Base-by-base conservation (phyloP, 2,797 vertebrate genomes). In the Clarias laeviceps region DNA sequence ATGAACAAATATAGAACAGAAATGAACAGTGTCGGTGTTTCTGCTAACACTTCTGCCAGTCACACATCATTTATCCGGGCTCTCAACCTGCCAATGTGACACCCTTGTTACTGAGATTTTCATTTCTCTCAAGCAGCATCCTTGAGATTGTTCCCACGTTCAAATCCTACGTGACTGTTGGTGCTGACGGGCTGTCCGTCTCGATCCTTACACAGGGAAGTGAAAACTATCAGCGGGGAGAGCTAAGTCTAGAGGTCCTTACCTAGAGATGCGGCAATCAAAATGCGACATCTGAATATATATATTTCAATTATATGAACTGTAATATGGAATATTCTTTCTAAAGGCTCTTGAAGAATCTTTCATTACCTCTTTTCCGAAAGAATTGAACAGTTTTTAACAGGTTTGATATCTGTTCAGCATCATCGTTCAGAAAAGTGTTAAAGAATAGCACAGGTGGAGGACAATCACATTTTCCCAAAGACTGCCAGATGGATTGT, bases 131-230 rank as follows among this genome's bases (percentile, higher is more conserved):
- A 74, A 82, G 82, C 65, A 59, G 37, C 64, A 83, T 87, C 82
- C 80, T 83, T 82, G 82, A 84, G 82, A 82, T 87, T 80, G 59
- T 45, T 80, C 69, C 22, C 79, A 70, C 24, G 54, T 54, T 73
- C 64, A 81, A 65, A 83, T 69, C 74, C 80, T 54, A 50, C 12
- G 45, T 88, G 80, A 88, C 61, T 90, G 82, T 88, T 90, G 77
- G 69, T 57, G 82, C 45, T 27, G 77, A 81, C 54, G 29, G 74
- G 72, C 14, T 29, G 68, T 37, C 64, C 69, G 69, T 82, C 66
- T 45, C 32, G 72, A 88, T 78, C 59, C 37, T 80, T 59, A 66
- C 64, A 59, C 79, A 66, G 86, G 72, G 62, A 84, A 84, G 37
- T 64, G 56, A 45, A 84, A 34, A 29, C 32, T 40, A 85, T 85